phyloP scores from a whole-genome alignment of 2,797 vertebrate species.

The Enteromius unitaeniatus region DNA sequence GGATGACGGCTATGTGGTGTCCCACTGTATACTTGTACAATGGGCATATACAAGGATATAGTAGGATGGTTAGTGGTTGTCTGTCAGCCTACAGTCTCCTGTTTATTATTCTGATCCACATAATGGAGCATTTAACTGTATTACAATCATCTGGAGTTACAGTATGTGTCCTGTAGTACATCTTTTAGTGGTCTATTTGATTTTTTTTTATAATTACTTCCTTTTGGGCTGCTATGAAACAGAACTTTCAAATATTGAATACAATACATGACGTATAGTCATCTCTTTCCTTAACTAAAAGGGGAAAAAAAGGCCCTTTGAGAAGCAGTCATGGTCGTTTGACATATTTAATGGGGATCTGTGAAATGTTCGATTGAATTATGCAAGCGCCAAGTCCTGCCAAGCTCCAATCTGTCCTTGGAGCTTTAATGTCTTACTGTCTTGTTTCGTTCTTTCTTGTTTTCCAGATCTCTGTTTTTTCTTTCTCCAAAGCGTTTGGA shows the following conservation, averaged over 20 bases:
- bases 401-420: conserved; percentile 38
- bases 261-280: neutral
- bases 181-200: conserved; percentile 14
- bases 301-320: conserved; percentile 8
- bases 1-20: conserved; percentile 23
- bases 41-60: conserved; percentile 8
- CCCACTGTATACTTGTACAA: conserved; percentile 27
- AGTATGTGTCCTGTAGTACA: conserved; percentile 5
- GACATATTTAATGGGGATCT: conserved; percentile 30
- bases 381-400: conserved; percentile 21
- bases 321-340: conserved; percentile 32
- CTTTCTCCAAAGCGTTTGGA: conserved; percentile 22
- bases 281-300: conserved; percentile 1
- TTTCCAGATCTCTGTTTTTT: conserved; percentile 1
- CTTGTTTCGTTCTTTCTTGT: conserved; percentile 38
- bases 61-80: conserved; percentile 19
- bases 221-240: neutral
- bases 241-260: neutral
- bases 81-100: conserved; percentile 27
- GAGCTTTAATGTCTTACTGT: conserved; percentile 26
- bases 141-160: conserved; percentile 10
- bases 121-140: conserved; percentile 20
- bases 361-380: conserved; percentile 43
- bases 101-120: conserved; percentile 46
- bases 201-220: neutral